Percentiles rank a stretch among this genome's conserved stretches.
These are phyloP conservation scores for Geotrupes spiniger DNA, from an alignment of 2,888 invertebrate species.

Conservation along the genomic window DNA sequence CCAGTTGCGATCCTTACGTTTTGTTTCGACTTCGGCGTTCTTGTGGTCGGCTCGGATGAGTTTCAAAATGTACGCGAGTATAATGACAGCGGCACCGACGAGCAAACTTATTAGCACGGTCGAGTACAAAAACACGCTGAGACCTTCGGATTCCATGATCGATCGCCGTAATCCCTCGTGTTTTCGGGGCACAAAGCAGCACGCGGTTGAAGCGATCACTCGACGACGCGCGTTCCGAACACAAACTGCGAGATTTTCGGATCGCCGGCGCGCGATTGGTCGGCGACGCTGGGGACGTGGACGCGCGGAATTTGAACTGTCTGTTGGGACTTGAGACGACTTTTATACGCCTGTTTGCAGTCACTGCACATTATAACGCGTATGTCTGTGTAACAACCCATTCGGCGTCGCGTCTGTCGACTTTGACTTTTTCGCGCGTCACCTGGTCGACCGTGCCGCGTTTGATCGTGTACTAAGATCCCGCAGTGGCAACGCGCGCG, in stretches of 20 bases:
- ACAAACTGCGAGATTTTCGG: conserved; percentile 10
- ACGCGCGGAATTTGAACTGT: conserved; percentile 25
- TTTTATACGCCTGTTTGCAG: conserved; percentile 20
- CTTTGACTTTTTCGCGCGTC: background rate
- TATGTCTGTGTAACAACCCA: conserved; percentile 16
- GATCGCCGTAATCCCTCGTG: conserved; percentile 33
- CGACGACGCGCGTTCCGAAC: conserved; percentile 12
- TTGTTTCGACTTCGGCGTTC: conserved; percentile 28
- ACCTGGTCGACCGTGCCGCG: background rate
- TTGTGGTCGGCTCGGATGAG: conserved; percentile 35
- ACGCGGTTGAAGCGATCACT: conserved; percentile 7
- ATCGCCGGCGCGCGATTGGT: conserved; percentile 14
- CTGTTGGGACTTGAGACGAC: conserved; percentile 18
- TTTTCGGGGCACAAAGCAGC: conserved; percentile 5
- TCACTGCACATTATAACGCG: conserved; percentile 19
- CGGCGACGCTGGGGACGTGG: conserved; percentile 11
- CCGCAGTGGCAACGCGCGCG: background rate
- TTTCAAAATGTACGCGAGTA: conserved; percentile 40
- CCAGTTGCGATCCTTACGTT: conserved; percentile 42
- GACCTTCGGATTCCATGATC: conserved; percentile 41
- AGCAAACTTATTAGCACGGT: conserved; percentile 37
- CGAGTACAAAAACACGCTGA: conserved; percentile 35
- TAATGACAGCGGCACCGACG: conserved; percentile 38
- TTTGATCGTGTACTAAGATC: conserved; percentile 1
- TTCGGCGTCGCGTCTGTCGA: conserved; percentile 8